Base-by-base conservation (phyloP, 1,140 invertebrate genomes). In the Panagrolaimus sp. region DNA sequence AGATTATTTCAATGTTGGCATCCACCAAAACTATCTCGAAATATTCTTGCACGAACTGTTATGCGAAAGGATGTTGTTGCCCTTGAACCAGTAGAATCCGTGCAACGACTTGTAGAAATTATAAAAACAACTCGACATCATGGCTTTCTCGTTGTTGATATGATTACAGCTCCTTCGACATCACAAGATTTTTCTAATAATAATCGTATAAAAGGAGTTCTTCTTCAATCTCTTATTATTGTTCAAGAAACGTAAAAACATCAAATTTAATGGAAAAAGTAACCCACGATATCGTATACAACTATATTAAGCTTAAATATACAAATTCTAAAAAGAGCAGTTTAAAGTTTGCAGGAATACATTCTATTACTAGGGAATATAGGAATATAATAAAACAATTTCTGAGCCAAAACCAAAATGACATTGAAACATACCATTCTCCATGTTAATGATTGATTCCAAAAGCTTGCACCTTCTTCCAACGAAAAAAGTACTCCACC, bases 401-500 rank as follows among this genome's bases (percentile, higher is more conserved):
- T n/a, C n/a, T n/a, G n/a, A n/a, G n/a, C n/a, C n/a, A n/a, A n/a
- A n/a, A n/a, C n/a, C n/a, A n/a, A n/a, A n/a, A n/a, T 27, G 43
- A 13, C 20, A 20, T 11, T 20, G 43, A 61, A 43, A 67, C 73
- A n/a, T 80, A 87, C 87, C 75, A 95, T 96, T 82, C 93, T 88
- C 94, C 94, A 98, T 23, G 95, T 97, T 23, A 98, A 85, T 65
- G 89, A 89, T 85, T 98, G 96, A 83, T 99, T 98, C 90, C 95
- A 98, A 84, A 98, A 98, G 85, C 92, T 96, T 0, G 93, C 91
- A 5, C 96, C 96, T 87, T 99, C 96, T 86, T 99, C 96, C 64
- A 98, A 86, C 82, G 91, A 92, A 84, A 99, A 98, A 42, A 99
- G 84, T 38, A 38, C 31, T 38, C 96, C 96, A 76, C 91, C 92